These are phyloP conservation scores for Synergus umbraculus DNA, from an alignment of 2,888 invertebrate species.

Conservation along the genomic window DNA sequence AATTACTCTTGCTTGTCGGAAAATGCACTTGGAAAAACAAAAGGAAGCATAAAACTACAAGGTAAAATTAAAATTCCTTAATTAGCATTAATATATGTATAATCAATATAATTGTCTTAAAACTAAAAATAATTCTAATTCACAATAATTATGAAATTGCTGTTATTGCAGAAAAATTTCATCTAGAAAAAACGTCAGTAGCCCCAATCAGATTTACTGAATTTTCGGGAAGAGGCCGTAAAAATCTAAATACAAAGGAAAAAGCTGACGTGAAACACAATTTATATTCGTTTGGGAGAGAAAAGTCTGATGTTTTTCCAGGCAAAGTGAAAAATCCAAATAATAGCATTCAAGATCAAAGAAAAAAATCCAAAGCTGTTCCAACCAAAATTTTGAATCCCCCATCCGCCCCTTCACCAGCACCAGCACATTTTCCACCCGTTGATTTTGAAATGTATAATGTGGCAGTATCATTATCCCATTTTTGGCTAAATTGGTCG, in stretches of 20 bases:
- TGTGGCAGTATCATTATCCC: neutral
- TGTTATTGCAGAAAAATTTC: slow-evolving; percentile 59
- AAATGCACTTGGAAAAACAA: slow-evolving; percentile 90
- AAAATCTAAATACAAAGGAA: slow-evolving; percentile 48
- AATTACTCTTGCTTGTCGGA: slow-evolving; percentile 90
- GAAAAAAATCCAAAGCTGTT: slow-evolving; percentile 55
- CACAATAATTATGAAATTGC: neutral
- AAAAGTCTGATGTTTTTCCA: slow-evolving; percentile 43
- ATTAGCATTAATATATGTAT: neutral
- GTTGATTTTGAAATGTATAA: slow-evolving; percentile 52
- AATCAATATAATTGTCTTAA: neutral
- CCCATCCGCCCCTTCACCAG: slow-evolving; percentile 58
- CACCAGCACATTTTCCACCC: slow-evolving; percentile 61
- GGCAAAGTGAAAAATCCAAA: slow-evolving; percentile 22
- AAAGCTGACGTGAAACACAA: slow-evolving; percentile 55
- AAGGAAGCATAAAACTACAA: slow-evolving; percentile 89
- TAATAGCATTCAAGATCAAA: slow-evolving; percentile 53
- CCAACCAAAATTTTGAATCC: slow-evolving; percentile 56
- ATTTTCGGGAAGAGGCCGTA: slow-evolving; percentile 47
- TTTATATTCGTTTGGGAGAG: slow-evolving; percentile 48
- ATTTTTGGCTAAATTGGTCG: neutral
- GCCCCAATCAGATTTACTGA: slow-evolving; percentile 52
- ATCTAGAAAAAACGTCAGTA: slow-evolving; percentile 53
- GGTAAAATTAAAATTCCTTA: slow-evolving; percentile 78
- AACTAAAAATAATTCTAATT: neutral